Evolutionary conservation across 2,888 invertebrate genomes (phyloP), one percentile per base, ranked within the genome.

Genomic region (Drosophila borealis): DNA sequence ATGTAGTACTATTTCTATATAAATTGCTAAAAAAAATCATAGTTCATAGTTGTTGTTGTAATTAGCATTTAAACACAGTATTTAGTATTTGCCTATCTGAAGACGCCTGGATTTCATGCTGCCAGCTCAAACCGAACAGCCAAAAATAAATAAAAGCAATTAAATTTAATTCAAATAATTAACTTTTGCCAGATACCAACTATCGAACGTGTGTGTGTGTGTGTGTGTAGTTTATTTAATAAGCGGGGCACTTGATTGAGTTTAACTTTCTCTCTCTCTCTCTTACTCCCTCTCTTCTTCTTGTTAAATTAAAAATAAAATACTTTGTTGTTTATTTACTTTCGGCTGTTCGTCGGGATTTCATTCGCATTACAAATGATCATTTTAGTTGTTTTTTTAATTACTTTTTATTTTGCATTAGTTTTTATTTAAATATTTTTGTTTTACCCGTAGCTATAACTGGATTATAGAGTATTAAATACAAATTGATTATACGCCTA

Each of bases 1-100:
- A 55, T 46, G 9, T 55, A 67, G 14, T 57, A 66, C 59, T 74
- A 56, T 48, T 51, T 53, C 63, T 80, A 80, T 76, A 65, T 82
- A 85, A 80, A 80, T 79, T 81, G 65, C 82, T 85, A 85, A 54
- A 84, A 54, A 84, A 81, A 82, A 81, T 81, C 82, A 82, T 85
- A 85, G 66, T 42, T 37, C 53, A 69, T 55, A 48, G 48, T 41
- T 54, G 25, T 41, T 54, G 25, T 19, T 44, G 34, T 55, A 56
- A 67, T 83, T 81, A 80, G 84, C 73, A 69, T 54, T 81, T 68
- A 67, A 72, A 81, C 51, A 74, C 44, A 70, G 66, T 77, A 42
- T 33, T 64, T 51, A 69, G 67, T 70, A 51, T 61, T 71, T 75
- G 63, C 74, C 62, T 75, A 75, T 64, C 83, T 81, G 82, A 84